These are phyloP conservation scores for Isurus oxyrinchus DNA, from an alignment of 2,113 vertebrate genomes.

Conservation along the genomic window DNA sequence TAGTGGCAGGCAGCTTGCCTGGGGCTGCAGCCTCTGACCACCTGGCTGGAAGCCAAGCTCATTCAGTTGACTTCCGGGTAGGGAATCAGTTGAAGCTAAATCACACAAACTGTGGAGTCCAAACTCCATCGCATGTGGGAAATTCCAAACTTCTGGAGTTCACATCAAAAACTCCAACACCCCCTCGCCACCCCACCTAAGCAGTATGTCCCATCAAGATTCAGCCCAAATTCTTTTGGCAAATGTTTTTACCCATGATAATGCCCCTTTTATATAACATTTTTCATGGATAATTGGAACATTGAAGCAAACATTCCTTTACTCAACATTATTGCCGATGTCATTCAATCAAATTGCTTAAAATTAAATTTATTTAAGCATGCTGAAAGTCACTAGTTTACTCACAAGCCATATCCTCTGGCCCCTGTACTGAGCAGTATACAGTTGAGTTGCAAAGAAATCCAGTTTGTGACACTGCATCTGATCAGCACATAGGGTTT, in stretches of 20 bases:
- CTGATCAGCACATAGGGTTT: constrained; percentile 6
- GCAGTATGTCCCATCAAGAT: not conserved
- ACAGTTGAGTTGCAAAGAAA: not conserved
- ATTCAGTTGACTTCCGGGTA: too few species aligned
- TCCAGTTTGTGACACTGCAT: not conserved
- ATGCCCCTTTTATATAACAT: not conserved
- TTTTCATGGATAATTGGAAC: not conserved
- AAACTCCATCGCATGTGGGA: too few species aligned
- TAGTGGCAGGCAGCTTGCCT: too few species aligned
- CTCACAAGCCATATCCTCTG: not conserved
- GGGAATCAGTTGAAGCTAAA: not conserved
- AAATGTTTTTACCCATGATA: not conserved
- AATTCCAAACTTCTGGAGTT: not conserved
- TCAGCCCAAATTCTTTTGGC: not conserved
- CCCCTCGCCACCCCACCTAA: not conserved
- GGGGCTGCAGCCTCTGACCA: too few species aligned
- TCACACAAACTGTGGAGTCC: too few species aligned
- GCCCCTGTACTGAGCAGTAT: not conserved
- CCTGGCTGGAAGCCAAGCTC: too few species aligned
- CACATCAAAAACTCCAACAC: not conserved
- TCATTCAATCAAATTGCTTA: not conserved
- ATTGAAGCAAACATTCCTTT: not conserved
- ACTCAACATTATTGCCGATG: not conserved
- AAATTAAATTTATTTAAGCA: not conserved
- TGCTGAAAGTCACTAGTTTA: not conserved